phyloP scores from a whole-genome alignment of 2,113 vertebrate genomes.

The Megalops atlanticus region DNA sequence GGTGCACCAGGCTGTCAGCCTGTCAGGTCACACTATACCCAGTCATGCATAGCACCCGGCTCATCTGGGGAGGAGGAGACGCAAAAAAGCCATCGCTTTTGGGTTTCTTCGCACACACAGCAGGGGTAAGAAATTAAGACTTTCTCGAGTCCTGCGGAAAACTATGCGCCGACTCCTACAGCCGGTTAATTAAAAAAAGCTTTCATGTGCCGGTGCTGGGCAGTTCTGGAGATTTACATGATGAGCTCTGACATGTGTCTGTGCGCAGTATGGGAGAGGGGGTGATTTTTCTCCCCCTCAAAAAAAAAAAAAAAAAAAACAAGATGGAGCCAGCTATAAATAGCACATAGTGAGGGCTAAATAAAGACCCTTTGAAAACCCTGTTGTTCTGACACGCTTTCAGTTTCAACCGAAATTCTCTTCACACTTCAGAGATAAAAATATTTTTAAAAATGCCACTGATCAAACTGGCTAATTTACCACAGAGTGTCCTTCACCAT shows the following conservation, averaged over 20 bases:
- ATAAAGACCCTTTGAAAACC: not conserved
- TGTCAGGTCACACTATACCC: conserved; percentile 48
- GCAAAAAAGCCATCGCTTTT: conserved; percentile 26
- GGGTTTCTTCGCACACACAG: conserved; percentile 9
- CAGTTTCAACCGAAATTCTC: no score
- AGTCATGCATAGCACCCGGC: conserved; percentile 42
- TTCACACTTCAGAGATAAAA: conserved; percentile 42
- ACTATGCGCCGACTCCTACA: no score
- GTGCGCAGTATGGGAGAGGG: not conserved
- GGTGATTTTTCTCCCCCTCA: not conserved
- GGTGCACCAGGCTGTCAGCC: conserved; percentile 37
- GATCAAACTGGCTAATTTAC: no score
- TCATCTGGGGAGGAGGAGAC: conserved; percentile 31
- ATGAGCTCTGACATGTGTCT: conserved; percentile 13
- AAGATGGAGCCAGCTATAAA: not conserved
- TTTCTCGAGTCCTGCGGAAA: no score
- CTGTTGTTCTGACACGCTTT: conserved; percentile 30
- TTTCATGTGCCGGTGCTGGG: not conserved
- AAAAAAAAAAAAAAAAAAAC: no score
- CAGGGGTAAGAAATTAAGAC: conserved; percentile 1
- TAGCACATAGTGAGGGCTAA: not conserved
- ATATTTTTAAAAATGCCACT: conserved; percentile 38
- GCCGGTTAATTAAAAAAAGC: not conserved
- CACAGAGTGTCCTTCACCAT: not conserved
- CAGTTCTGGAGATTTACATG: not conserved